Evolutionary conservation across 2,113 vertebrate genomes (phyloP).

Genomic region (Salvator merianae): DNA sequence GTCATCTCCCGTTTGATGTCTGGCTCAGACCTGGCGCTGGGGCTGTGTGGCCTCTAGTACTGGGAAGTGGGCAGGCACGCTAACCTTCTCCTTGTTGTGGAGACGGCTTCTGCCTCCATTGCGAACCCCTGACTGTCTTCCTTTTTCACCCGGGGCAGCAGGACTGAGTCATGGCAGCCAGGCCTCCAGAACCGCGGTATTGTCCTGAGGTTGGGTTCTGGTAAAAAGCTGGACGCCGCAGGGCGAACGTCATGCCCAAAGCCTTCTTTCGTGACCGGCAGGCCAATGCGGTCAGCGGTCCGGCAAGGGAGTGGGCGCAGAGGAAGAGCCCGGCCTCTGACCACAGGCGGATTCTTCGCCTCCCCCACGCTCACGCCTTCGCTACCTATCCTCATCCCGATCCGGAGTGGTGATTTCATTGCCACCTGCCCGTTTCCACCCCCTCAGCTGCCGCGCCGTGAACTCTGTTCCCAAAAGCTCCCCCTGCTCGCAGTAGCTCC

Average conservation of each 20-base stretch:
- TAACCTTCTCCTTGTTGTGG: too few relatives aligned
- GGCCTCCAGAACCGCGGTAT: constrained; percentile 37
- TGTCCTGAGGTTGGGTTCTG: constrained; percentile 50
- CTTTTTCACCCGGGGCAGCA: background rate
- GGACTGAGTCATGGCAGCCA: background rate
- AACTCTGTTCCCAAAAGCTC: constrained; percentile 33
- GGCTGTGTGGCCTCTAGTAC: too few relatives aligned
- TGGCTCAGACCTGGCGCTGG: too few relatives aligned
- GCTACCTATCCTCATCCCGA: constrained; percentile 11
- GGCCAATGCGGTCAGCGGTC: background rate
- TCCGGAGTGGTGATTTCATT: constrained; percentile 47
- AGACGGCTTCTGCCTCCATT: too few relatives aligned
- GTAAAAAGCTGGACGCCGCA: constrained; percentile 22
- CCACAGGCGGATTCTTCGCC: constrained; percentile 1
- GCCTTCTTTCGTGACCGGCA: too few relatives aligned
- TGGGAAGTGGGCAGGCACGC: too few relatives aligned
- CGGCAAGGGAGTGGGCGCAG: background rate
- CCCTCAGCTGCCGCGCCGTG: background rate
- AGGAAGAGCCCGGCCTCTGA: background rate
- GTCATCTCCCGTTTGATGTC: too few relatives aligned
- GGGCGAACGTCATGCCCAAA: background rate
- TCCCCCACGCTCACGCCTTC: constrained; percentile 22
- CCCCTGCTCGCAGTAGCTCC: constrained; percentile 45
- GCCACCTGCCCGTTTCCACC: background rate
- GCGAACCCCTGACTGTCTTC: background rate